These are phyloP conservation scores for Polypterus senegalus DNA, from an alignment of 2,113 vertebrate species.

Conservation along the genomic window DNA sequence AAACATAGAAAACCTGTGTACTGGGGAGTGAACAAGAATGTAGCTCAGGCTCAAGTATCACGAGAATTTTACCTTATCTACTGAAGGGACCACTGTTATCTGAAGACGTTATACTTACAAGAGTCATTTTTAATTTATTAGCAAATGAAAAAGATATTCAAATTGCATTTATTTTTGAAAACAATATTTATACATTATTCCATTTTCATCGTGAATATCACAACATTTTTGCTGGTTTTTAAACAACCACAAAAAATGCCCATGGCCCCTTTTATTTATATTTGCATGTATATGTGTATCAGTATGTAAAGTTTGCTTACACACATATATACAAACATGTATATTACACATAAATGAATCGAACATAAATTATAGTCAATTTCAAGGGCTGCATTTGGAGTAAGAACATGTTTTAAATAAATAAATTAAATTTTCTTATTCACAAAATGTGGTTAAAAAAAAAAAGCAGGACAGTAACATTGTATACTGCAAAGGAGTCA, in stretches of 20 bases:
- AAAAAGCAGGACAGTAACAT: conserved; percentile 30
- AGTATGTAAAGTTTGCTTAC: too few relatives aligned
- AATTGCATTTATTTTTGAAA: conserved; percentile 4
- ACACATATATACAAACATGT: neutral
- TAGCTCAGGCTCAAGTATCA: too few relatives aligned
- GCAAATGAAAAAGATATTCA: conserved; percentile 24
- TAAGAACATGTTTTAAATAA: conserved; percentile 38
- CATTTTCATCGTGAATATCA: neutral
- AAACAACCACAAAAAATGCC: too few relatives aligned
- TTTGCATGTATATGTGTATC: too few relatives aligned
- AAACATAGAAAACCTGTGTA: too few relatives aligned
- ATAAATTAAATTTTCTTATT: conserved; percentile 15
- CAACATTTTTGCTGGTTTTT: too few relatives aligned
- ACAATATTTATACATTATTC: conserved; percentile 1
- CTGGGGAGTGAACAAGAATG: too few relatives aligned
- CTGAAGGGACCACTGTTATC: too few relatives aligned
- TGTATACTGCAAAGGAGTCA: conserved; percentile 54
- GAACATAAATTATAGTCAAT: conserved; percentile 25
- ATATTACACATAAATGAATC: neutral
- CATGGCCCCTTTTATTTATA: too few relatives aligned
- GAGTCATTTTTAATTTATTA: conserved; percentile 25
- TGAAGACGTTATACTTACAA: too few relatives aligned
- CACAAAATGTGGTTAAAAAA: conserved; percentile 56
- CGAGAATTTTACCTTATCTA: too few relatives aligned
- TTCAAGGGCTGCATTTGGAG: conserved; percentile 34